Percentiles rank a stretch among this genome's conserved stretches.
These are phyloP conservation scores for Pollachius pollachius DNA, from an alignment of 2,113 vertebrate genomes.

Conservation along the genomic window DNA sequence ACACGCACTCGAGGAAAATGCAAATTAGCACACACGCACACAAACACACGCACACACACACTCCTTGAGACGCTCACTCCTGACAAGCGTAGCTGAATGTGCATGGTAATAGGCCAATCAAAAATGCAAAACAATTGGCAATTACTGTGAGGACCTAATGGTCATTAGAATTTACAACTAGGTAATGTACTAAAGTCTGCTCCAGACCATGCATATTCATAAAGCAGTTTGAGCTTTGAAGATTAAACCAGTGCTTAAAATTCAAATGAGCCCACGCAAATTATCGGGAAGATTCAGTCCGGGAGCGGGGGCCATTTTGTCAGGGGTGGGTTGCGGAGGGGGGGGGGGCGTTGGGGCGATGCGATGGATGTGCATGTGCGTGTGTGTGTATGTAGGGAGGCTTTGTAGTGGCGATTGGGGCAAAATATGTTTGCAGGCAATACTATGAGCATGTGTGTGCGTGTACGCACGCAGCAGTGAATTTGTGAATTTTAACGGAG, in stretches of 20 bases:
- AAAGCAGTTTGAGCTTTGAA: slow-evolving; percentile 99
- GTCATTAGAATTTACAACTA: slow-evolving; percentile 99
- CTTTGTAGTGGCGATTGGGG: no score
- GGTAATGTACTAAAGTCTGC: slow-evolving; percentile 99
- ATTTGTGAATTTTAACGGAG: slow-evolving; percentile 16
- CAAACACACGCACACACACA: slow-evolving; percentile 43
- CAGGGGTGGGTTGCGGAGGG: slow-evolving; percentile 78
- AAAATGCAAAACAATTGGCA: slow-evolving; percentile 99
- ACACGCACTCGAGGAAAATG: not conserved
- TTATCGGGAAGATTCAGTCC: slow-evolving; percentile 96
- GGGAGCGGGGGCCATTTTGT: slow-evolving; percentile 76
- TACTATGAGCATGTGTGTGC: slow-evolving; percentile 10
- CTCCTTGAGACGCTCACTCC: slow-evolving; percentile 47
- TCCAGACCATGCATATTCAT: slow-evolving; percentile 99
- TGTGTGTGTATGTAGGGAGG: slow-evolving; percentile 18
- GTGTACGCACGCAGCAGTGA: not conserved
- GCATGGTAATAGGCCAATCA: slow-evolving; percentile 99
- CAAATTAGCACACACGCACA: slow-evolving; percentile 19
- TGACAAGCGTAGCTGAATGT: slow-evolving; percentile 97
- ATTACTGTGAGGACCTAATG: slow-evolving; percentile 99
- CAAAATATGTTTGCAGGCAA: no score
- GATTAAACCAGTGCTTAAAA: slow-evolving; percentile 99
- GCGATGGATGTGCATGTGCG: slow-evolving; percentile 22
- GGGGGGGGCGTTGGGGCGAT: slow-evolving; percentile 70
- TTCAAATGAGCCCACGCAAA: slow-evolving; percentile 99